These are phyloP conservation scores for Formica exsecta DNA, from an alignment of 1,140 invertebrate species.

Conservation along the genomic window DNA sequence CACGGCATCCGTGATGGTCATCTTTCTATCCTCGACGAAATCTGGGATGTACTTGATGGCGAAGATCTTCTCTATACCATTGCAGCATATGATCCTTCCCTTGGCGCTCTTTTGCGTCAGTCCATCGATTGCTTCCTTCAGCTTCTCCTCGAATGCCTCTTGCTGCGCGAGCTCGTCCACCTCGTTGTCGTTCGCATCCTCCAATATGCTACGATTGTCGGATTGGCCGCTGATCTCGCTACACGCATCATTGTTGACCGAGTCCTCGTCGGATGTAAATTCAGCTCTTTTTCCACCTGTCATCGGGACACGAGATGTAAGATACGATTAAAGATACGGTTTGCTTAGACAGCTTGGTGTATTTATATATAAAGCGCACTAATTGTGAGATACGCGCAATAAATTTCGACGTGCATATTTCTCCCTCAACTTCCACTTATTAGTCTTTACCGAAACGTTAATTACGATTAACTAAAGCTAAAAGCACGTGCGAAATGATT, in stretches of 20 bases:
- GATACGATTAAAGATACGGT: not conserved
- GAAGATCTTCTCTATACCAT: slow-evolving; percentile 91
- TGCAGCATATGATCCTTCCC: slow-evolving; percentile 91
- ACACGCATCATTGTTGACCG: slow-evolving; percentile 89
- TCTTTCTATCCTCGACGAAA: slow-evolving; percentile 90
- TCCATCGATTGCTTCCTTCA: slow-evolving; percentile 94
- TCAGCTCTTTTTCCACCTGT: slow-evolving; percentile 81
- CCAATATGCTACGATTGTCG: slow-evolving; percentile 88
- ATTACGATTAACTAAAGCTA: slow-evolving; percentile 15
- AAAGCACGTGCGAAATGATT: not conserved
- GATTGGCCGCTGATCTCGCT: slow-evolving; percentile 90
- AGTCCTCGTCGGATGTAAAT: slow-evolving; percentile 90
- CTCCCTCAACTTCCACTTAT: not conserved
- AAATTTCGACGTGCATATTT: not conserved
- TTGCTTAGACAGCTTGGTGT: not conserved
- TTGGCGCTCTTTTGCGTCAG: slow-evolving; percentile 94
- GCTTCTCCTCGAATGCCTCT: slow-evolving; percentile 96
- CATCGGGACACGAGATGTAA: not conserved
- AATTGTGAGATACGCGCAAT: too few species aligned
- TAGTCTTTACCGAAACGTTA: not conserved
- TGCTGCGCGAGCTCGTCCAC: slow-evolving; percentile 88
- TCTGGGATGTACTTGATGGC: slow-evolving; percentile 93
- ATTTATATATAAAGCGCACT: not conserved
- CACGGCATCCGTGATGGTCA: slow-evolving; percentile 93
- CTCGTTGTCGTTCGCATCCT: slow-evolving; percentile 88